Percentiles rank a stretch among this genome's conserved stretches.
These are phyloP conservation scores for Dendrolimus houi DNA, from an alignment of 2,888 invertebrate species.

Conservation along the genomic window DNA sequence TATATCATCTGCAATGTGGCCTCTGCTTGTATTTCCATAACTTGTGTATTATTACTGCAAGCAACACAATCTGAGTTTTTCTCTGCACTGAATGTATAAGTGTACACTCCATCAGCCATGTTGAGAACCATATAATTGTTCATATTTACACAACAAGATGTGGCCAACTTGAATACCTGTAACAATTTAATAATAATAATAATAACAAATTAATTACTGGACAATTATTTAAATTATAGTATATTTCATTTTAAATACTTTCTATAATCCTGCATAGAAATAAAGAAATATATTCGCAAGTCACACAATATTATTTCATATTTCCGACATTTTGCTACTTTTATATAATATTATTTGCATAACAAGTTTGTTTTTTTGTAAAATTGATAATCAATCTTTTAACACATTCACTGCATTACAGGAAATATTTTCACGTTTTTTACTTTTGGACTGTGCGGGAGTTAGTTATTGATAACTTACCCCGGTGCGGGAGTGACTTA, in stretches of 20 bases:
- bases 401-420: too few species aligned
- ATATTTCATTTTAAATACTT: not conserved
- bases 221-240: not conserved
- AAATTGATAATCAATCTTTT: too few species aligned
- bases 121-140: conserved; percentile 98
- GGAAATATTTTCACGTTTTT: too few species aligned
- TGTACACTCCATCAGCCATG: conserved; percentile 96
- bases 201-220: too few species aligned
- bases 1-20: conserved; percentile 88
- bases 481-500: too few species aligned
- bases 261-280: not conserved
- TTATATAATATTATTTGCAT: too few species aligned
- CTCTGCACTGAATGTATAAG: conserved; percentile 96
- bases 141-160: conserved; percentile 91
- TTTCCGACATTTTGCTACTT: too few species aligned
- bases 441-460: too few species aligned
- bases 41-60: conserved; percentile 85
- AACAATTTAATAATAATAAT: not conserved
- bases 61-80: conserved; percentile 90
- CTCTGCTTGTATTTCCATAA: conserved; percentile 74
- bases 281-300: too few species aligned
- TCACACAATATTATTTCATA: too few species aligned
- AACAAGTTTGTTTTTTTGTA: too few species aligned
- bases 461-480: too few species aligned
- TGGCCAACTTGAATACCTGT: conserved; percentile 95